These are phyloP conservation scores for Eupeodes luniger DNA, from an alignment of 2,888 invertebrate species.

Conservation along the genomic window DNA sequence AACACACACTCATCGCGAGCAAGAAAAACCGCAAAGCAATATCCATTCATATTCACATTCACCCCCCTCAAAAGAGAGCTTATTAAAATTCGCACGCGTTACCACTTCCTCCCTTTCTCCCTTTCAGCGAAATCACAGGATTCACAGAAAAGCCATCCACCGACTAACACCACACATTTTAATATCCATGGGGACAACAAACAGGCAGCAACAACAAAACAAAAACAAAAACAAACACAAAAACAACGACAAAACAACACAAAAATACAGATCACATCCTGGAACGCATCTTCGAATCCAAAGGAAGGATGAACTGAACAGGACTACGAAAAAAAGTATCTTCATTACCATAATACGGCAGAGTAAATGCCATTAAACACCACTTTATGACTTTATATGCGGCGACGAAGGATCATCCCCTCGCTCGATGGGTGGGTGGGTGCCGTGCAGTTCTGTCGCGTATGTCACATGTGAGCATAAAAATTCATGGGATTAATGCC, in stretches of 20 bases:
- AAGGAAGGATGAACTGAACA: constrained; percentile 27
- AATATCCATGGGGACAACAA: constrained; percentile 58
- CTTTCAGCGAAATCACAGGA: constrained; percentile 36
- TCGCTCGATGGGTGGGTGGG: constrained; percentile 31
- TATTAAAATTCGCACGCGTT: constrained; percentile 76
- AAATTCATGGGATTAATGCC: constrained; percentile 68
- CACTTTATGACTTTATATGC: constrained; percentile 83
- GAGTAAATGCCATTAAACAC: constrained; percentile 83
- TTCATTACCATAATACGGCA: constrained; percentile 83
- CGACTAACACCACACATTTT: constrained; percentile 58
- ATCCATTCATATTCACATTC: constrained; percentile 44
- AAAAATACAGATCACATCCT: constrained; percentile 59
- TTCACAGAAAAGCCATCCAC: constrained; percentile 61
- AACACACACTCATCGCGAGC: constrained; percentile 44
- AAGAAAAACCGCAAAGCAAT: constrained; percentile 61
- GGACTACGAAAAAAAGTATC: constrained; percentile 63
- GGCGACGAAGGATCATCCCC: constrained; percentile 73
- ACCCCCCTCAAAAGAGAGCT: constrained; percentile 55
- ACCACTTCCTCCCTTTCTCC: constrained; percentile 60
- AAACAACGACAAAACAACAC: not conserved
- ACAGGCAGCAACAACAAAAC: not conserved
- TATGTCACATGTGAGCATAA: constrained; percentile 69
- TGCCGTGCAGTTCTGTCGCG: constrained; percentile 53
- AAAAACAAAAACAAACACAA: not conserved
- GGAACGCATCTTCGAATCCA: constrained; percentile 69